Conservation (phyloP, 2,888 invertebrate genomes). For the Cheilosia urbana region DNA sequence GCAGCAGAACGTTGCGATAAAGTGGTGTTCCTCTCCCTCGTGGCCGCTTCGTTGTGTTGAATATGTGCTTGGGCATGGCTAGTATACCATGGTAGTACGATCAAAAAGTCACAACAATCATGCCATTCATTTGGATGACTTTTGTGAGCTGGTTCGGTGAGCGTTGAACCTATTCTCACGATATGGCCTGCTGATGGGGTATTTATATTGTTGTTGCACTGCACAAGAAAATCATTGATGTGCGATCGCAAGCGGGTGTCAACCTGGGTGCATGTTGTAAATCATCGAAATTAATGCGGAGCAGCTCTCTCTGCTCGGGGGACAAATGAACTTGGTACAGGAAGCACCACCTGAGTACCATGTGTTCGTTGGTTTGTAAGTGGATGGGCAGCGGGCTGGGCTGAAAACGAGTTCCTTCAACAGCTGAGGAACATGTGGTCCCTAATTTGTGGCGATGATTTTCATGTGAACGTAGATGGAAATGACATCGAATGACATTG, state of each 20-base stretch:
- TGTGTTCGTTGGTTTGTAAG: constrained; percentile 47
- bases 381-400: constrained; percentile 38
- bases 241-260: constrained; percentile 60
- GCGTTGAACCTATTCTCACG: constrained; percentile 69
- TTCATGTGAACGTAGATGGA: background rate
- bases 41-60: background rate
- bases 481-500: background rate
- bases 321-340: constrained; percentile 27
- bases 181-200: constrained; percentile 30
- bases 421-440: constrained; percentile 79
- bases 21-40: constrained; percentile 59
- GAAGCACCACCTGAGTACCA: constrained; percentile 59
- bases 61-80: background rate
- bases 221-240: constrained; percentile 47
- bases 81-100: constrained; percentile 30
- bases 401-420: constrained; percentile 73
- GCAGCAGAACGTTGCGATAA: constrained; percentile 76
- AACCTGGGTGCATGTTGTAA: constrained; percentile 63
- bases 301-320: background rate
- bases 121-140: constrained; percentile 66
- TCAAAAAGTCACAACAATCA: constrained; percentile 72
- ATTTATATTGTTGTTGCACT: constrained; percentile 9
- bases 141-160: constrained; percentile 46
- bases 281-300: constrained; percentile 69
- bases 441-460: constrained; percentile 1